Base-by-base conservation (phyloP, 2,888 invertebrate species). In the Muschampia staudingeri region DNA sequence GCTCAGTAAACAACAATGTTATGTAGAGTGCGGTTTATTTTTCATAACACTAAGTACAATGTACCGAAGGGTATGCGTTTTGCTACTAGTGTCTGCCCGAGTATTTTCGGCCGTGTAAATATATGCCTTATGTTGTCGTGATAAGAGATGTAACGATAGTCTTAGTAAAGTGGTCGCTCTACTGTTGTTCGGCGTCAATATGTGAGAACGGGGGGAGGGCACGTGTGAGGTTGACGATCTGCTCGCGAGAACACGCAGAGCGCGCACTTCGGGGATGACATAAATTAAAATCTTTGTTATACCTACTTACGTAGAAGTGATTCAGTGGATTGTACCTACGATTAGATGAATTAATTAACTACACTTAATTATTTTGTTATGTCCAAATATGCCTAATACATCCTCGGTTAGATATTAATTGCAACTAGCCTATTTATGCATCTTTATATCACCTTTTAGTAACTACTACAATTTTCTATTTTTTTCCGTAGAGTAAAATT, bases 161-260 rank as follows among this genome's bases (percentile, higher is more conserved):
- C 82, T 76, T 82, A 83, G 83, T 84, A 82, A 81, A 82, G 85
- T 85, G 82, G 88, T 79, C 76, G 81, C 56, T 48, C 40, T 48
- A 73, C 73, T 56, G 80, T 67, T 89, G 90, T 88, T 87, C 87
- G 88, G 52, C 79, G 87, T 87, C 89, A 86, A 89, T 87, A 85
- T 88, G 89, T 90, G 88, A 79, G 79, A 88, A 87, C 90, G 89
- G 90, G 90, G 91, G 90, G 90, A 90, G 88, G 89, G 89, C 86
- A 83, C 86, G 79, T 91, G 86, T 91, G 94, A 95, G 95, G 96
- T 96, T 95, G 95, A 95, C 94, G 95, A 92, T 95, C 95, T 91
- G 91, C 42, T 25, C 80, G 80, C 91, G 94, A 94, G 95, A 95
- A 95, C 94, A 95, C 93, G 92, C 93, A 92, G 91, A 92, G 91